Evolutionary conservation across 1,140 invertebrate species (phyloP), one percentile per base, ranked within the genome.

Genomic region (Pectinophora gossypiella): DNA sequence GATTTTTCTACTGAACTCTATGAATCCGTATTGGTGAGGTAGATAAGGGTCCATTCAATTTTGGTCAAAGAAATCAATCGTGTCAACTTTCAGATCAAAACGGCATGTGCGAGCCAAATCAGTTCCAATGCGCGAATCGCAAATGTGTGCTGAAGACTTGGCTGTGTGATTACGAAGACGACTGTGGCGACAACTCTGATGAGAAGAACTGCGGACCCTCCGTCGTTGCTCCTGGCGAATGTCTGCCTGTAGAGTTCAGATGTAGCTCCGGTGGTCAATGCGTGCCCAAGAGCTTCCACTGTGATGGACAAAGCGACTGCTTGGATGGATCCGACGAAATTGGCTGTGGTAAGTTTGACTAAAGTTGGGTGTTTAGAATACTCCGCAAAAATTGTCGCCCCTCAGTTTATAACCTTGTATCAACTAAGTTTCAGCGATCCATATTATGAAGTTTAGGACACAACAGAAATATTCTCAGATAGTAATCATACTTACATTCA

Each of bases 271-370:
- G 92, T 51, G 87, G 92, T 54, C 97, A 99, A 78, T 99, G 98
- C 69, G 94, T 99, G 58, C 97, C 97, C 0, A 95, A 94, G 75
- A 94, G 92, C 57, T 99, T 96, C 88, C 96, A 99, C 63, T 99
- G 98, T 84, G 98, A 99, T 78, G 89, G 91, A 27, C 91, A 96
- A 64, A 90, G 90, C 48, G 98, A 99, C 79, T 99, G 97, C 72
- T 74, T 87, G 1, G 97, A 99, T 78, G 90, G 92, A 43, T 95
- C 94, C 52, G 98, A 99, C 88, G 97, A 99, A 91, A 89, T 95
- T 62, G 96, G 96, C 47, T 98, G 97, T 83, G 90, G 96, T 96
- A 90, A 91, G 93, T 92, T 60, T 21, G 9, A 32, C 27, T 3
- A 1, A 9, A 32, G 27, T n/a, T n/a, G n/a, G n/a, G n/a, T n/a